A percentile compares a stretch with the other conserved stretches of the same genome.
phyloP scores from a whole-genome alignment of 2,888 invertebrate species.

The Branchipolynoe longqiensis region DNA sequence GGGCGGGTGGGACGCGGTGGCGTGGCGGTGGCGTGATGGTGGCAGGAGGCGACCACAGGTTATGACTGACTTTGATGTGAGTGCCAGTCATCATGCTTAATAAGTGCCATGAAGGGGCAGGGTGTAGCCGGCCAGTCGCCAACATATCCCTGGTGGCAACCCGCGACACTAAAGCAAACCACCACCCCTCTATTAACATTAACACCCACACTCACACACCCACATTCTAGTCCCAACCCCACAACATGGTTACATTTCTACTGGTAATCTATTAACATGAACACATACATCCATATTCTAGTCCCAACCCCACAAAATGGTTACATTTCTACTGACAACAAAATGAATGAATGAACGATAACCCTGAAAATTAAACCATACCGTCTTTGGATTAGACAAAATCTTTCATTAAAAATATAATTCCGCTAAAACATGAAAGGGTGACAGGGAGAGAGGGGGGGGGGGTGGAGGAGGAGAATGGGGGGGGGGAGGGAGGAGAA shows the following conservation, averaged over 20 bases:
- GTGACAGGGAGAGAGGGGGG: not conserved
- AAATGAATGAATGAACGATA: too few relatives aligned
- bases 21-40: not conserved
- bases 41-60: not conserved
- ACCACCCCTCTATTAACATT: not conserved
- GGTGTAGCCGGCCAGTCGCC: not conserved
- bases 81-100: conserved; percentile 47
- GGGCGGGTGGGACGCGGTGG: not conserved
- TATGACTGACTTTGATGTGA: conserved; percentile 52
- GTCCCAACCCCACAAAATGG: not conserved
- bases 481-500: not conserved
- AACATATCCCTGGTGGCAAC: too few relatives aligned
- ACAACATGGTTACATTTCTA: conserved; percentile 6
- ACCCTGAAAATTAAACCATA: too few relatives aligned
- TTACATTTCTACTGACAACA: too few relatives aligned
- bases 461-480: not conserved
- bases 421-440: too few relatives aligned
- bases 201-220: not conserved
- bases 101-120: conserved; percentile 43
- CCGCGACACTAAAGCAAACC: not conserved
- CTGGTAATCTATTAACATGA: too few relatives aligned
- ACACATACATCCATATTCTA: not conserved
- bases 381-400: too few relatives aligned
- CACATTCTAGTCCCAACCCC: not conserved
- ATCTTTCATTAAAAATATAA: too few relatives aligned